Evolutionary conservation across 2,888 invertebrate species (phyloP), one percentile per base, ranked within the genome.

Genomic region (Thecocarcelia acutangulata): DNA sequence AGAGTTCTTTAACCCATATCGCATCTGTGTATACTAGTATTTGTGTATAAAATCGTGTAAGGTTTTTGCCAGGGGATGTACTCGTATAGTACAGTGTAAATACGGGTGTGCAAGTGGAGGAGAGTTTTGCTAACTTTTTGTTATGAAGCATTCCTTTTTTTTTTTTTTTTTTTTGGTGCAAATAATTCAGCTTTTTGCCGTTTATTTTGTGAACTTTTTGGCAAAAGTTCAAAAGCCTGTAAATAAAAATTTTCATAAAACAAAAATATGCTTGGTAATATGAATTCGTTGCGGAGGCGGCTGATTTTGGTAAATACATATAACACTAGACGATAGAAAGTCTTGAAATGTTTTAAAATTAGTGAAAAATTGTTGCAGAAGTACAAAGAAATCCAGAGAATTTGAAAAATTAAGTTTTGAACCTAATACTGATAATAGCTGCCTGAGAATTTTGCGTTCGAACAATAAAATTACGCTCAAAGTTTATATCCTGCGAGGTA

Each of bases 211-310:
- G 9, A 48, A 68, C 52, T 15, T 50, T 75, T 54, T 76, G 69
- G 69, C 69, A 76, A 54, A 61, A 76, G 76, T 69, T 76, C 76
- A 76, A 76, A 76, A 69, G 48, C 46, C 69, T 76, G 61, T 52
- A 76, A 75, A 61, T 37, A 61, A 61, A 44, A 69, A 63, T 44
- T n/a, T 64, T 56, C 37, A 28, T 46, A 13, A 2, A 64, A 24
- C 8, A 42, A 42, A 33, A 48, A 21, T 9, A 50, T 21, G 15
- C 3, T 37, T 56, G n/a, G 9, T 69, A 33, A 21, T 58, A 17
- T 28, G 13, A 4, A 24, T 37, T 15, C 17, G 3, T 17, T 11
- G 17, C 24, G 50, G 12, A 44, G 44, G 33, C 1, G 11, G 21
- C 13, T 0, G 15, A 37, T 56, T 44, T 46, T 13, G 4, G 2